Percentiles rank a stretch among this genome's conserved stretches.
These are phyloP conservation scores for Phaedon cochleariae DNA, from an alignment of 2,888 invertebrate species.

Conservation along the genomic window DNA sequence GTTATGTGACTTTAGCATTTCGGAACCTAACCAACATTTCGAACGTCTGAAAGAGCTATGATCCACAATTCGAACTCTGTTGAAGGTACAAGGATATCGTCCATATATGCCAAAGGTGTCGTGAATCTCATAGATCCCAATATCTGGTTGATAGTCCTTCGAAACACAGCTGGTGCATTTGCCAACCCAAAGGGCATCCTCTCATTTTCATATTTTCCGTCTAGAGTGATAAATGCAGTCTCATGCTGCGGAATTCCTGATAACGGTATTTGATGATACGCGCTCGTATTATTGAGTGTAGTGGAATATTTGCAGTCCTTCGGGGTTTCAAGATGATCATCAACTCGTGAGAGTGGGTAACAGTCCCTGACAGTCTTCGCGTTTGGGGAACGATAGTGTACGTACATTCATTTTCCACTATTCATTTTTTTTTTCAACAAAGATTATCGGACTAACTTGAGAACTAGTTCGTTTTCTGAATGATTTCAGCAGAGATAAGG, in stretches of 20 bases:
- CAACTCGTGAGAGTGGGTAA: constrained; percentile 52
- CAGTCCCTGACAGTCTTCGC: constrained; percentile 48
- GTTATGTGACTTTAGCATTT: constrained; percentile 29
- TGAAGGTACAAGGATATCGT: constrained; percentile 44
- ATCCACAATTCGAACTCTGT: constrained; percentile 32
- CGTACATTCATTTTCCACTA: no score
- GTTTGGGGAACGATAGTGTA: constrained; percentile 53
- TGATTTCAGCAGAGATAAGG: no score
- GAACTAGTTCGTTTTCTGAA: no score
- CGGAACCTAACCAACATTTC: constrained; percentile 18
- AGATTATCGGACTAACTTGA: no score
- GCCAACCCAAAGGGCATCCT: constrained; percentile 47
- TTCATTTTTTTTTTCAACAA: no score
- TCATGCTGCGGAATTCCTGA: constrained; percentile 41
- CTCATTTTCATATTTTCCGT: constrained; percentile 53
- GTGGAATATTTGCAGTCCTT: constrained; percentile 47
- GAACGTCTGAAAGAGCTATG: constrained; percentile 18
- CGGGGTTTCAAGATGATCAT: constrained; percentile 50
- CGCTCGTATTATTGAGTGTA: constrained; percentile 8
- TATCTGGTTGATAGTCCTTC: constrained; percentile 34
- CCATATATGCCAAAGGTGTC: constrained; percentile 37
- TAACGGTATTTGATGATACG: constrained; percentile 17
- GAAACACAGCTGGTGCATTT: constrained; percentile 41
- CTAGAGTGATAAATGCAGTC: constrained; percentile 52
- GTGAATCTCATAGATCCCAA: constrained; percentile 34